Conservation (phyloP, 2,888 invertebrate species). For the Sicus ferrugineus region DNA sequence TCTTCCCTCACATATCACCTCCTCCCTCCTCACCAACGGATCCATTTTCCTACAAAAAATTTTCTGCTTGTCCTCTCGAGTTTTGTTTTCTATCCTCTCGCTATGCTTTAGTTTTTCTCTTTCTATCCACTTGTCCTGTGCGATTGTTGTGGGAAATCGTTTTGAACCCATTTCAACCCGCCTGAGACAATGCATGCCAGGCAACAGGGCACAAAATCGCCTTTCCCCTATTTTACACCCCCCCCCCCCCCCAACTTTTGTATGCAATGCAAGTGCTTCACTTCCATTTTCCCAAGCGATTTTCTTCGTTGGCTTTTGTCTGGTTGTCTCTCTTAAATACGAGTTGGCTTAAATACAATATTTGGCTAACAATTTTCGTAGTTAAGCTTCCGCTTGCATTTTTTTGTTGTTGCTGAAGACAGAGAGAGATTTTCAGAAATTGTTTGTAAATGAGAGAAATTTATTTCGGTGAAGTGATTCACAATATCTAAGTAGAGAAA, state of each 20-base stretch:
- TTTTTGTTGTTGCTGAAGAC: background rate
- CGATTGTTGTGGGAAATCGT: background rate
- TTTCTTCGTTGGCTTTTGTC: constrained; percentile 1
- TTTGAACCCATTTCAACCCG: background rate
- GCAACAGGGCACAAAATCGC: background rate
- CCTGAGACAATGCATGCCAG: background rate
- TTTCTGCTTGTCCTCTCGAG: no score
- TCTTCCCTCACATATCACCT: no score
- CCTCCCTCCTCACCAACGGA: no score
- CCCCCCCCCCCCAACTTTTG: no score
- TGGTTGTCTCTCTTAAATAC: background rate
- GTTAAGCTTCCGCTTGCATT: background rate
- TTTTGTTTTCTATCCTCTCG: no score
- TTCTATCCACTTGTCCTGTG: no score
- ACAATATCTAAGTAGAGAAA: no score
- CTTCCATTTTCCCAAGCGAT: background rate
- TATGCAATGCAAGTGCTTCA: background rate
- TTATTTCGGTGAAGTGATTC: no score
- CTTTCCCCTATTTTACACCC: no score
- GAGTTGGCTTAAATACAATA: background rate
- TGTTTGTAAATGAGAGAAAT: background rate
- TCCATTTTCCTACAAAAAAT: no score
- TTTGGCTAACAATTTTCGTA: background rate
- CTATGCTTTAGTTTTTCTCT: no score
- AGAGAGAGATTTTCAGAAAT: background rate